Conservation (phyloP, 2,888 invertebrate genomes). For the Embidobia sp. region DNA sequence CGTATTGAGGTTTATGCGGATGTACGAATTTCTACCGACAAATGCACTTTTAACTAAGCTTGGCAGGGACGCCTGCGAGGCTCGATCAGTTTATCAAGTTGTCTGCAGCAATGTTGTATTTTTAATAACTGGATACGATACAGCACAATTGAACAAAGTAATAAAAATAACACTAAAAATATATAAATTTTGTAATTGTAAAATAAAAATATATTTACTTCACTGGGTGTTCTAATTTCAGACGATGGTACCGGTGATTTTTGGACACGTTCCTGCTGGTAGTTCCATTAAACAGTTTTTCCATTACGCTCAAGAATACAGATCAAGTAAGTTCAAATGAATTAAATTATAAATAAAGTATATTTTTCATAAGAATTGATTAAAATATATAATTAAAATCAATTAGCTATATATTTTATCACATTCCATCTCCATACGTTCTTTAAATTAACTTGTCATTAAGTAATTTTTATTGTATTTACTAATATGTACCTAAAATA, state of each 20-base stretch:
- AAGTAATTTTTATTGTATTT: too few species aligned
- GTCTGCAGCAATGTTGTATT: conserved; percentile 86
- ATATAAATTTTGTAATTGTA: background rate
- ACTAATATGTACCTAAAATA: too few species aligned
- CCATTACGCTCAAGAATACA: conserved; percentile 86
- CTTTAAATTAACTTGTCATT: too few species aligned
- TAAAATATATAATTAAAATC: too few species aligned
- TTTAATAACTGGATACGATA: conserved; percentile 85
- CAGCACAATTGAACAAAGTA: conserved; percentile 83
- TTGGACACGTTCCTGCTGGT: conserved; percentile 87
- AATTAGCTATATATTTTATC: too few species aligned
- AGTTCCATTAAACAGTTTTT: conserved; percentile 86
- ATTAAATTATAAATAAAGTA: too few species aligned
- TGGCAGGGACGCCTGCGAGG: conserved; percentile 72
- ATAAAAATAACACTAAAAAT: too few species aligned
- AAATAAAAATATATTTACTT: too few species aligned
- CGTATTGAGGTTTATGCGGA: conserved; percentile 66
- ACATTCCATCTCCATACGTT: too few species aligned
- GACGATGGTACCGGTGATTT: conserved; percentile 87
- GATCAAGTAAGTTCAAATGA: conserved; percentile 58
- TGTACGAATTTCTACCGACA: conserved; percentile 72
- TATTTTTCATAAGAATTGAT: too few species aligned
- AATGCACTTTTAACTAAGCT: conserved; percentile 73
- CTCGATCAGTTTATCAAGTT: conserved; percentile 82
- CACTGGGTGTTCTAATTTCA: conserved; percentile 72